Conservation (phyloP, 2,797 vertebrate species). For the Bradypus variegatus region DNA sequence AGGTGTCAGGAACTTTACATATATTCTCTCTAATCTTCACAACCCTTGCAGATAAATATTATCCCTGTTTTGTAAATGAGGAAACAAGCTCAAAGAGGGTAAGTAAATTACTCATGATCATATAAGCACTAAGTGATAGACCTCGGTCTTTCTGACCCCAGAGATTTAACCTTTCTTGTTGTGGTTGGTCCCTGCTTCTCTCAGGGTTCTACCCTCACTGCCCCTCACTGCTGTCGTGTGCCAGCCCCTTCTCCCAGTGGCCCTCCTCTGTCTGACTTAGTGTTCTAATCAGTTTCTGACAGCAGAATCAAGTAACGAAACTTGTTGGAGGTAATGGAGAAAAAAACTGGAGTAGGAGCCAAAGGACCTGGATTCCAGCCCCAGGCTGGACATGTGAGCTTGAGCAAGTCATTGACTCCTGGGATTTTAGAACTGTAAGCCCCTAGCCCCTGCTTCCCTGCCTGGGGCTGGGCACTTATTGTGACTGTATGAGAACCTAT, state of each 20-base stretch:
- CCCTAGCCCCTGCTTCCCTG: neutral
- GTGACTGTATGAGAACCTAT: neutral
- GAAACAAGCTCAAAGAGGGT: neutral
- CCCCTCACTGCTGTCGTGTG: neutral
- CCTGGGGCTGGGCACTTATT: neutral
- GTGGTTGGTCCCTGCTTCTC: neutral
- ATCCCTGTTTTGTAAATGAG: neutral
- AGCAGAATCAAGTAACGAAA: neutral
- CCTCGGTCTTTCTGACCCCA: neutral
- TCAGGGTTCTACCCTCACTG: neutral
- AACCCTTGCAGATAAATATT: neutral
- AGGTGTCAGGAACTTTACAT: neutral
- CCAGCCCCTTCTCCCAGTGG: neutral
- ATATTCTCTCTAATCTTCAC: neutral
- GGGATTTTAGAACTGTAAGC: neutral
- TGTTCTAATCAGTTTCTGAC: neutral
- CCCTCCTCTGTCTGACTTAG: neutral
- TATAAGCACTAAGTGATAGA: neutral
- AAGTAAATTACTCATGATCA: accelerated
- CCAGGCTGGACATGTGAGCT: neutral
- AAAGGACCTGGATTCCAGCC: neutral
- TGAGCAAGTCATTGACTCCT: neutral
- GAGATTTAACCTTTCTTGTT: neutral
- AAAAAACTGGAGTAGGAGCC: neutral
- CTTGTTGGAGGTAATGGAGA: neutral